Base-by-base conservation (phyloP, 2,113 vertebrate species). In the Martes martes region DNA sequence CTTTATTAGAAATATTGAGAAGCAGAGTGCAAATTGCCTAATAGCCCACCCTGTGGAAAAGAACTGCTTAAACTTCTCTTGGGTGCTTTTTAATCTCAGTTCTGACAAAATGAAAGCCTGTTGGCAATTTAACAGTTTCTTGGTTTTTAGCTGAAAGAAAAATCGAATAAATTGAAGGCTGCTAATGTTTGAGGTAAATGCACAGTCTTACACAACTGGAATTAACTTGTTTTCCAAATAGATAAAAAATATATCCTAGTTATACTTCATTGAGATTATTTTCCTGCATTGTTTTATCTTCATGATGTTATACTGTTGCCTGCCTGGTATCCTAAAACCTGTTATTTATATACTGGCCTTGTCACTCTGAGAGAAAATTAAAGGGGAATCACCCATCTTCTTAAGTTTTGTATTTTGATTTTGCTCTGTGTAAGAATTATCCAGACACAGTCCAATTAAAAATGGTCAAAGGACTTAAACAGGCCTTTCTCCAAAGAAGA, bases 21-120 rank as follows among this genome's bases (percentile, higher is more conserved):
- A 95, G 7, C 50, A 82, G 90, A 94, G 28, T 91, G 15, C 31
- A 96, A 59, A 93, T 89, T 96, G 24, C 73, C 36, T 92, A 73
- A 73, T 47, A 73, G 11, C 11, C 71, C 55, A 83, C 6, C 61
- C 45, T 91, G 18, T 89, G 78, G 76, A 79, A 89, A 91, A 93
- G 5, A 94, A 86, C 81, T 65, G n/a, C n/a, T 93, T 96, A 95
- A 86, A 94, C 55, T 97, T 74, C 82, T 94, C 89, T 84, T 93
- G 61, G 45, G 59, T 83, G 55, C 63, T 97, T 98, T 96, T 98
- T 96, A 95, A 86, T 93, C 55, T 92, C 55, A 89, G 45, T 95
- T 89, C 26, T 91, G 90, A 97, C 73, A 74, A 91, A 97, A 93
- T 90, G 89, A 96, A 96, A 4, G 28, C n/a, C 86, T 91, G 23